Evolutionary conservation across 1,140 invertebrate species (phyloP).

Genomic region (Eriosoma lanigerum): DNA sequence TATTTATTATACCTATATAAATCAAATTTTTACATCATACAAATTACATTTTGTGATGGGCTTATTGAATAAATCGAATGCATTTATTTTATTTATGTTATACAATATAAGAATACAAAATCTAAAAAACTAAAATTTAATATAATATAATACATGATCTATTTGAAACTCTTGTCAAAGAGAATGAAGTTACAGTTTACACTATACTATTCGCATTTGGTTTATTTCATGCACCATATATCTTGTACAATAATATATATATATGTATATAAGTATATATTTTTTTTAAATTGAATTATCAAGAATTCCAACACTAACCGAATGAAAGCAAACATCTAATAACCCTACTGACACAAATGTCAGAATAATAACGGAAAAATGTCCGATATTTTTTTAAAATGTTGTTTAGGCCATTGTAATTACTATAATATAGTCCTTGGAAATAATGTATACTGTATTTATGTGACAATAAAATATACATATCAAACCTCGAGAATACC

Average conservation of each 20-base stretch:
- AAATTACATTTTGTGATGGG: no score
- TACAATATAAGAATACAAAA: no score
- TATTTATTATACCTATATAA: no score
- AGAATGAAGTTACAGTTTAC: neutral
- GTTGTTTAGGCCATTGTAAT: neutral
- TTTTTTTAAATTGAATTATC: neutral
- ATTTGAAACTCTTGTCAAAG: neutral
- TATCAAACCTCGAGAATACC: no score
- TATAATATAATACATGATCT: neutral
- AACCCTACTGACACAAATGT: neutral
- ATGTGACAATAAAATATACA: no score
- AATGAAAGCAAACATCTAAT: neutral
- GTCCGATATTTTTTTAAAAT: neutral
- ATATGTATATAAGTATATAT: no score
- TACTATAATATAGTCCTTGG: no score
- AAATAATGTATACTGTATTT: no score
- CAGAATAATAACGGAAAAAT: neutral
- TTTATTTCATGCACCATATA: constrained; percentile 26
- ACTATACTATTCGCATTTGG: neutral
- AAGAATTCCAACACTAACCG: neutral
- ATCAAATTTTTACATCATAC: no score
- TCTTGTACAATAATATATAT: constrained; percentile 12
- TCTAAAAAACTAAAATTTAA: no score
- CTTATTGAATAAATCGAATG: no score
- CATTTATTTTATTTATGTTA: no score